phyloP scores from a whole-genome alignment of 2,888 invertebrate species.

The Corbicula japonica region DNA sequence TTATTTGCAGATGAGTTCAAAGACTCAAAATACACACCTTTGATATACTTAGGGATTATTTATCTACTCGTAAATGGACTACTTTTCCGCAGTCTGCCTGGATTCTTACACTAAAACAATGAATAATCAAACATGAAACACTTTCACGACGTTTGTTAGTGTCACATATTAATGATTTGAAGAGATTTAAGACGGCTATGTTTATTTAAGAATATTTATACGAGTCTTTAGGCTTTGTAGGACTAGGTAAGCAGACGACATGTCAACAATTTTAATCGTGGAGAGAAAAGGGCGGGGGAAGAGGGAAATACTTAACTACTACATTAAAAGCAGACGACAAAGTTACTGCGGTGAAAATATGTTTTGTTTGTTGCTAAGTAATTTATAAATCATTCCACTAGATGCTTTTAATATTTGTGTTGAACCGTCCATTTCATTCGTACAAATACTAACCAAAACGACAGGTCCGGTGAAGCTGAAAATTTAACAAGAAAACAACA shows the following conservation, averaged over 20 bases:
- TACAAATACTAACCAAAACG: too few species aligned
- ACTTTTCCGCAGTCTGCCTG: conserved; percentile 35
- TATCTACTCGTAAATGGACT: conserved; percentile 32
- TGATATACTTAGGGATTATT: conserved; percentile 52
- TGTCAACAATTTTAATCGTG: conserved; percentile 47
- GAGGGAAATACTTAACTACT: too few species aligned
- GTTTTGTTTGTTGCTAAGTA: conserved; percentile 10
- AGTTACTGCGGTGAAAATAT: conserved; percentile 9
- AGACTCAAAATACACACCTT: conserved; percentile 49
- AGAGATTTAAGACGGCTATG: conserved; percentile 51
- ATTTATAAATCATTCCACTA: conserved; percentile 36
- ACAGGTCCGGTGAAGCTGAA: too few species aligned
- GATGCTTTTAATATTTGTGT: too few species aligned
- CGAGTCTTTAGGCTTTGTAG: conserved; percentile 28
- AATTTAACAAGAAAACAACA: too few species aligned
- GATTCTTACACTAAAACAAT: conserved; percentile 57
- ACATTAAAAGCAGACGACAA: conserved; percentile 54
- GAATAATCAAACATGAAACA: conserved; percentile 37
- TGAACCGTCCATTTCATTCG: too few species aligned
- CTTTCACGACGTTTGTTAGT: conserved; percentile 19
- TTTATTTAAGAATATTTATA: conserved; percentile 56
- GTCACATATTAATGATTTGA: conserved; percentile 65
- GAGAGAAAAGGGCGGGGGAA: conserved; percentile 18
- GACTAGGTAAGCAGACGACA: conserved; percentile 39
- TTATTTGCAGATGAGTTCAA: conserved; percentile 56